Percentiles rank a stretch among this genome's conserved stretches.
These are phyloP conservation scores for Rhimphoctona megacephalus DNA, from an alignment of 2,888 invertebrate genomes.

Conservation along the genomic window DNA sequence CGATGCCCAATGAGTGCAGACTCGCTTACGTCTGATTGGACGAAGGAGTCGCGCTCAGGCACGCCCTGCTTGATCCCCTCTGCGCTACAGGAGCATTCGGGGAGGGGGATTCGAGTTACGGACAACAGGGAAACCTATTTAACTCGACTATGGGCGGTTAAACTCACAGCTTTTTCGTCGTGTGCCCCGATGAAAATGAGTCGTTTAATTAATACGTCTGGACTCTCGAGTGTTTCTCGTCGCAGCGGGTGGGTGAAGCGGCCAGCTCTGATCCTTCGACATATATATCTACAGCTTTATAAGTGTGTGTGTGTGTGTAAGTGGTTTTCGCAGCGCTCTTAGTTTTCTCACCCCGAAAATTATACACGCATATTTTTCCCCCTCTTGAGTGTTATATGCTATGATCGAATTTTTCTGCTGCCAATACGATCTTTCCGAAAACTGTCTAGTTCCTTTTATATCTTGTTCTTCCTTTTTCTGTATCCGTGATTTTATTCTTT, in stretches of 20 bases:
- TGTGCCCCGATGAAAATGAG: slow-evolving; percentile 83
- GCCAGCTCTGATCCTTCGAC: slow-evolving; percentile 50
- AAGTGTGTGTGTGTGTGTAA: background rate
- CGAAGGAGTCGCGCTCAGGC: background rate
- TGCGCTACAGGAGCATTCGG: background rate
- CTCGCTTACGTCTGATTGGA: slow-evolving; percentile 65
- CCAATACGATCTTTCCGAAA: slow-evolving; percentile 17
- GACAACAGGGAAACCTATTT: slow-evolving; percentile 73
- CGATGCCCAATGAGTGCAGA: slow-evolving; percentile 37
- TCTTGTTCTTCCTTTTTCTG: background rate
- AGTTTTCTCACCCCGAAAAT: slow-evolving; percentile 1
- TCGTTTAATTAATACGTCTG: slow-evolving; percentile 85
- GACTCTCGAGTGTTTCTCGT: slow-evolving; percentile 76
- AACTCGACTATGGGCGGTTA: slow-evolving; percentile 82
- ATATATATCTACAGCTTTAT: slow-evolving; percentile 14
- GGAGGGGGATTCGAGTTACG: slow-evolving; percentile 32
- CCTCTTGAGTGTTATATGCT: background rate
- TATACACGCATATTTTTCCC: background rate
- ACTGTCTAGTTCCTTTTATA: background rate
- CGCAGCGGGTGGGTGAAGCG: slow-evolving; percentile 70
- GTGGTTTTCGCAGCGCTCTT: background rate
- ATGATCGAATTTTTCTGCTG: background rate
- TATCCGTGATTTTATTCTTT: background rate
- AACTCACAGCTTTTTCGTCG: slow-evolving; percentile 70
- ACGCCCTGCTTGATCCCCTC: background rate